These are phyloP conservation scores for Pteropus rufus DNA, from an alignment of 2,797 vertebrate species.

Conservation along the genomic window DNA sequence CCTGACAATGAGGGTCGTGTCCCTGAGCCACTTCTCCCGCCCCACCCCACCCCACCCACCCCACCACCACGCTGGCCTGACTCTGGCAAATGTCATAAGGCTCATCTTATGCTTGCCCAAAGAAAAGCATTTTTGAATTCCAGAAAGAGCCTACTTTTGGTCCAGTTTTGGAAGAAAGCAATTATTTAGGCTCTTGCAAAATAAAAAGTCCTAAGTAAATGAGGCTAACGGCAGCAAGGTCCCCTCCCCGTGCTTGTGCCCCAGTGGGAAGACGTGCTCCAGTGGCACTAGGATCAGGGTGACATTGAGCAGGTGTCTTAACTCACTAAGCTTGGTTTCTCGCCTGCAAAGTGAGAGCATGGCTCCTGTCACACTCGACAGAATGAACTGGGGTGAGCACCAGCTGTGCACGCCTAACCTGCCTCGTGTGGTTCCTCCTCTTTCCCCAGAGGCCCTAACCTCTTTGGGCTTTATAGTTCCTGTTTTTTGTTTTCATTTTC, in stretches of 20 bases:
- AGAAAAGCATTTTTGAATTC: conserved; percentile 50
- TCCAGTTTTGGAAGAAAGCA: conserved; percentile 28
- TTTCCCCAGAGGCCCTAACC: neutral
- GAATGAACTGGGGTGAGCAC: rapidly evolving
- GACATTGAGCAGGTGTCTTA: neutral
- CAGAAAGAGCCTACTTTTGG: neutral
- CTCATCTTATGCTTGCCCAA: conserved; percentile 18
- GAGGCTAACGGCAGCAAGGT: neutral
- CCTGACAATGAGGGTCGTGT: conserved; percentile 51
- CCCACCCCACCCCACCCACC: neutral
- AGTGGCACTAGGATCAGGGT: neutral
- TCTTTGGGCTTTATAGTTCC: neutral
- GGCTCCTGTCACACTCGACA: neutral
- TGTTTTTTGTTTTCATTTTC: neutral
- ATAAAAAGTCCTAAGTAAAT: neutral
- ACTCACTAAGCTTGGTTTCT: neutral
- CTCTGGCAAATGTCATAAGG: neutral
- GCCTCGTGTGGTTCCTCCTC: neutral
- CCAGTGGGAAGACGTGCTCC: neutral
- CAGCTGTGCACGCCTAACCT: neutral
- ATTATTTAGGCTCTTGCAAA: conserved; percentile 45
- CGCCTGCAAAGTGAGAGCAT: neutral
- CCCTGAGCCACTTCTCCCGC: conserved; percentile 20
- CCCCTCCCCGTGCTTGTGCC: rapidly evolving
- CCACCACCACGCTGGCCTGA: neutral